Percentiles rank a stretch among this genome's conserved stretches.
Evolutionary conservation across 2,113 vertebrate genomes (phyloP).

Genomic region (Anthoscopus minutus): DNA sequence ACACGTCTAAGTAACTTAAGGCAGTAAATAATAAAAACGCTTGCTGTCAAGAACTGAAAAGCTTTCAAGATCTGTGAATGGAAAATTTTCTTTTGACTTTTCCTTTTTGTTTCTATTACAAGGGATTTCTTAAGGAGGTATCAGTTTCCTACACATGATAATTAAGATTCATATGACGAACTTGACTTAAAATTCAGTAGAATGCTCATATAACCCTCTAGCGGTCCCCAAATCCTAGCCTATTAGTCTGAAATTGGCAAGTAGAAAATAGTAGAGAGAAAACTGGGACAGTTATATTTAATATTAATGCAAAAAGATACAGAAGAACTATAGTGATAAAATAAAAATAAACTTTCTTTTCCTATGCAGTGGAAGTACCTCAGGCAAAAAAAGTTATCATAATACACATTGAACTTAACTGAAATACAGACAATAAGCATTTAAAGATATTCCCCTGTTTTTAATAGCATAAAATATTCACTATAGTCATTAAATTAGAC

Average conservation of each 20-base stretch:
- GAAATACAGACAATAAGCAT: slow-evolving; percentile 53
- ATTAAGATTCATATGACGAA: slow-evolving; percentile 54
- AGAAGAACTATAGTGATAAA: slow-evolving; percentile 26
- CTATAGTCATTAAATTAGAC: slow-evolving; percentile 34
- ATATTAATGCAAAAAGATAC: slow-evolving; percentile 53
- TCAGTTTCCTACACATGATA: slow-evolving; percentile 3
- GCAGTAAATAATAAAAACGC: neutral
- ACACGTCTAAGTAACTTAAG: neutral
- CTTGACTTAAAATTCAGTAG: slow-evolving; percentile 47
- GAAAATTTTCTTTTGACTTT: slow-evolving; percentile 17
- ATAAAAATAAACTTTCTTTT: slow-evolving; percentile 62
- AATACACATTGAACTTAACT: slow-evolving; percentile 40
- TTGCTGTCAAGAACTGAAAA: neutral
- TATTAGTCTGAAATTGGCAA: slow-evolving; percentile 45
- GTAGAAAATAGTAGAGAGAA: slow-evolving; percentile 23
- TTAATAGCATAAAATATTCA: slow-evolving; percentile 50
- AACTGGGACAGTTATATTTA: slow-evolving; percentile 39
- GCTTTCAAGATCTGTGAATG: neutral
- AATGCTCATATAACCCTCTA: slow-evolving; percentile 39
- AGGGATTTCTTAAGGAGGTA: neutral
- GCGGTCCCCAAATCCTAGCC: neutral
- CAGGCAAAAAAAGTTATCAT: slow-evolving; percentile 33
- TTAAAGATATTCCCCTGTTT: slow-evolving; percentile 28
- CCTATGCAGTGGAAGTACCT: slow-evolving; percentile 20
- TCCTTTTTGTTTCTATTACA: slow-evolving; percentile 9